A percentile compares a stretch with the other conserved stretches of the same genome.
These are phyloP conservation scores for Heliconius melpomene DNA, from an alignment of 1,140 invertebrate genomes.

Conservation along the genomic window DNA sequence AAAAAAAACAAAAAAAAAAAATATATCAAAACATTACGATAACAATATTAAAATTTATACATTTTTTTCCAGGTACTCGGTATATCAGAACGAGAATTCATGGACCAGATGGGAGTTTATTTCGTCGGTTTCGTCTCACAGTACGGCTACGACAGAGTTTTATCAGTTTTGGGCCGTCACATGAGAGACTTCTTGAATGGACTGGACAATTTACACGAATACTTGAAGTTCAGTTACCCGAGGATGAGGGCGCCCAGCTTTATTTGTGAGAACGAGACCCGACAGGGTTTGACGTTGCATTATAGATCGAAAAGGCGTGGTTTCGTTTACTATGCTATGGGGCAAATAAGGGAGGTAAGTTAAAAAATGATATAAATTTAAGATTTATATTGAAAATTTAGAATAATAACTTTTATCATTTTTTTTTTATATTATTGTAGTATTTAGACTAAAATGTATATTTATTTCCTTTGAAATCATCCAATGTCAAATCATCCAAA, in stretches of 20 bases:
- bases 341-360: conserved; percentile 92
- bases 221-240: conserved; percentile 97
- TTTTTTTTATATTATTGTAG: no score
- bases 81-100: conserved; percentile 92
- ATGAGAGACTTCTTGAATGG: conserved; percentile 98
- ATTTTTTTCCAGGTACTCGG: conserved; percentile 86
- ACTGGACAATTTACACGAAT: conserved; percentile 98
- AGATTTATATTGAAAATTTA: no score
- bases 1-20: no score
- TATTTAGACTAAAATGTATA: no score
- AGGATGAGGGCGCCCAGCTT: conserved; percentile 94
- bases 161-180: conserved; percentile 94
- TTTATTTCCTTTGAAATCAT: no score
- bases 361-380: background rate
- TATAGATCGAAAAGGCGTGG: conserved; percentile 95
- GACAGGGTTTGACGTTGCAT: conserved; percentile 94
- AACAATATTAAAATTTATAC: conserved; percentile 38
- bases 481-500: no score
- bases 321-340: conserved; percentile 98
- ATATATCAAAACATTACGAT: background rate
- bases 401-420: no score
- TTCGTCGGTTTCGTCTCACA: conserved; percentile 96
- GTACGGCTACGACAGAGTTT: conserved; percentile 95
- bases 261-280: conserved; percentile 97
- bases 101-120: conserved; percentile 94